A percentile compares a stretch with the other conserved stretches of the same genome.
These are phyloP conservation scores for Podarcis raffonei DNA, from an alignment of 2,113 vertebrate species.

Conservation along the genomic window DNA sequence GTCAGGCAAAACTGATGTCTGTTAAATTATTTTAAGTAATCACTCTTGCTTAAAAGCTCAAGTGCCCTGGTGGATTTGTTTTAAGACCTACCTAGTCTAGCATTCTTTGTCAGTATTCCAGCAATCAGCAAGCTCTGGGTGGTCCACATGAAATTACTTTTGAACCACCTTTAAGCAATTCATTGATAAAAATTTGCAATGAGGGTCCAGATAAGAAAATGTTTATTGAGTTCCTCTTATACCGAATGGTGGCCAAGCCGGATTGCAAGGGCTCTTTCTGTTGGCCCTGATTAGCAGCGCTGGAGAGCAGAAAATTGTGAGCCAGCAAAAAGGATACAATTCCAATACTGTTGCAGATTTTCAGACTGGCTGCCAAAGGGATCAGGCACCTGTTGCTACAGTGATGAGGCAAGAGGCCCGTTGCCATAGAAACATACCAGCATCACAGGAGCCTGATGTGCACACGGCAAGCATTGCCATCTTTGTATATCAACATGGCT, in stretches of 20 bases:
- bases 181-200: background rate
- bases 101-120: background rate
- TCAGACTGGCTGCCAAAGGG: conserved; percentile 27
- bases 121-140: background rate
- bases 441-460: conserved; percentile 13
- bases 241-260: background rate
- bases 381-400: conserved; percentile 46
- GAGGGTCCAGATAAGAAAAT: background rate
- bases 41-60: too few species aligned
- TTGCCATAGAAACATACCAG: conserved; percentile 66
- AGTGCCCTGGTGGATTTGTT: too few species aligned
- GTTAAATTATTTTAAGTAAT: too few species aligned
- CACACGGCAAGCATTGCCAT: background rate
- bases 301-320: background rate
- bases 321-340: background rate
- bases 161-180: background rate
- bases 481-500: conserved; percentile 14
- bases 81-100: background rate
- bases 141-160: too few species aligned
- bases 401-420: conserved; percentile 44
- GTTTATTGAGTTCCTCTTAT: background rate
- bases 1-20: too few species aligned
- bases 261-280: background rate
- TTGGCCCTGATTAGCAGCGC: background rate
- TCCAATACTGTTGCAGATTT: conserved; percentile 24